Evolutionary conservation across 2,797 vertebrate genomes (phyloP), one percentile per base, ranked within the genome.

Genomic region (Setipinna tenuifilis): DNA sequence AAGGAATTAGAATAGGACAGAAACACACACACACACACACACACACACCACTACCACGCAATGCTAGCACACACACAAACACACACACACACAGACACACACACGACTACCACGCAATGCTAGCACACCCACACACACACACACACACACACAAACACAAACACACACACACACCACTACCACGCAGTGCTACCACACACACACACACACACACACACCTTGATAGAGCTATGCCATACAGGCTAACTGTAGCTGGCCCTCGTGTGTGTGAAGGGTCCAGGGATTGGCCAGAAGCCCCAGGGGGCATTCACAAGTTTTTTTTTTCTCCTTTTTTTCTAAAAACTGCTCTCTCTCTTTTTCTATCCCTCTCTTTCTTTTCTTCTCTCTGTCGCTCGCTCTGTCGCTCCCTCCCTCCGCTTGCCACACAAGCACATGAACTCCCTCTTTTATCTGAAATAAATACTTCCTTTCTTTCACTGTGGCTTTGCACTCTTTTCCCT

Each of bases 181-280:
- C 68, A 71, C 68, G 16, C 68, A 71, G n/a, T n/a, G n/a, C n/a
- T n/a, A n/a, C n/a, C 62, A 68, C 62, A 35, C n/a, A 75, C 68
- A 75, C 31, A 41, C 68, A 41, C 68, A 41, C 71, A 44, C 71
- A 44, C 31, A 78, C 84, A 84, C 57, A 75, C 85, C 83, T 78
- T 50, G 84, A 83, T 84, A 87, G 68, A 89, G 78, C 85, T 17
- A 0, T 5, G 94, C 93, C 91, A 92, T 91, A 91, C 90, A 89
- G 95, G 96, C 96, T 97, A 97, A 97, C 96, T 96, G 96, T 96
- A 95, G 96, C 93, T 94, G 96, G 95, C 93, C 96, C 96, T 96
- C 92, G 95, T 93, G 88, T 89, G 92, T 88, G 92, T 95, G 94
- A 95, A 93, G 93, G 92, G 93, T 92, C 93, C 91, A 94, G 89